Evolutionary conservation across 2,888 invertebrate species (phyloP).

Genomic region (Macrosiphum euphorbiae): DNA sequence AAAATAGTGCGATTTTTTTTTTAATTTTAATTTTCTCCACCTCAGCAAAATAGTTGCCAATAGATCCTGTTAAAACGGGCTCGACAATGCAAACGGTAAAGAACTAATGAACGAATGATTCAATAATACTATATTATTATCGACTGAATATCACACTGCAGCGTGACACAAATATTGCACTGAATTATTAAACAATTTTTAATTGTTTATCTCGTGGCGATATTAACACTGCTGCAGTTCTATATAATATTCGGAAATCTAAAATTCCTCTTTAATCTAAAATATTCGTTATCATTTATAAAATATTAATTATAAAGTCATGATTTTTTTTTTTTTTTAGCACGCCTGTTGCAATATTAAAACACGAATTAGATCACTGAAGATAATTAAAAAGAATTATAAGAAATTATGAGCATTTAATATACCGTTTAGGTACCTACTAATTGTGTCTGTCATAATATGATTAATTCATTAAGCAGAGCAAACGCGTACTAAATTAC

Average conservation of each 20-base stretch:
- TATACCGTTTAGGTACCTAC: background rate
- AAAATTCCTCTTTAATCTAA: constrained; percentile 8
- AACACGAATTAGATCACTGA: background rate
- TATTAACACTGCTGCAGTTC: background rate
- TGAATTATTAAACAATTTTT: background rate
- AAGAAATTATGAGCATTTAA: background rate
- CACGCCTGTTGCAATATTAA: background rate
- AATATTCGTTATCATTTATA: background rate
- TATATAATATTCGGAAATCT: background rate
- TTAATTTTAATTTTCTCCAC: background rate
- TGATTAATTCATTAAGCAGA: background rate
- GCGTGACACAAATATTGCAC: background rate
- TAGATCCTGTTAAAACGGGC: background rate
- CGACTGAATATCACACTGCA: background rate
- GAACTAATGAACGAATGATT: background rate
- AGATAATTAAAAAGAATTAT: background rate
- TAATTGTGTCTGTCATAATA: background rate
- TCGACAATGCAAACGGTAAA: background rate
- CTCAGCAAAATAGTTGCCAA: background rate
- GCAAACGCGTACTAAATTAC: background rate
- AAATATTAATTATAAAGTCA: background rate
- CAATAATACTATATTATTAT: background rate
- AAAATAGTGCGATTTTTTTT: background rate
- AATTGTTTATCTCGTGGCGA: background rate
- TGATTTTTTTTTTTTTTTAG: background rate